Evolutionary conservation across 2,797 vertebrate species (phyloP).

Genomic region (Onychomys arenicola): DNA sequence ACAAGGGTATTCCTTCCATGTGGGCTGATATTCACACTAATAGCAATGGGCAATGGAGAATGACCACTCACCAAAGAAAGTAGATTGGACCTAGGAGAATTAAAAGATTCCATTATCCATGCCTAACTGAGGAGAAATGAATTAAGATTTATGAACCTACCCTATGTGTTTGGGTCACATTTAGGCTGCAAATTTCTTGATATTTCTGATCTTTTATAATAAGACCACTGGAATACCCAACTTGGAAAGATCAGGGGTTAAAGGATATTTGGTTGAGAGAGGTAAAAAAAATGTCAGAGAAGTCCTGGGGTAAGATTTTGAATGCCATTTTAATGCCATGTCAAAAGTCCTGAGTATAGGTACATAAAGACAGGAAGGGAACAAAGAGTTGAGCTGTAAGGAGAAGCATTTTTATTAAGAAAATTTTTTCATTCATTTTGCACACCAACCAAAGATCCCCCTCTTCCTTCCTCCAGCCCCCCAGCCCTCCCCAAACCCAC

Average conservation of each 20-base stretch:
- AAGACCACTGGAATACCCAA: not conserved
- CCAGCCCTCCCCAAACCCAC: too few species aligned
- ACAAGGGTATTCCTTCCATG: not conserved
- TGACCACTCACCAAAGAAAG: not conserved
- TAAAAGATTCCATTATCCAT: conserved; percentile 20
- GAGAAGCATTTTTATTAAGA: not conserved
- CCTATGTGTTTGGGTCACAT: conserved; percentile 9
- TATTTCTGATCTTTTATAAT: conserved; percentile 45
- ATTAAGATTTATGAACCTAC: conserved; percentile 32
- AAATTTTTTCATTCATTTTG: too few species aligned
- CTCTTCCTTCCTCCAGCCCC: too few species aligned
- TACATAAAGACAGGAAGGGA: not conserved
- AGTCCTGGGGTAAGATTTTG: not conserved
- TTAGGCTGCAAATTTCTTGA: conserved; percentile 45
- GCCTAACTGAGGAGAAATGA: not conserved
- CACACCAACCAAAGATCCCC: too few species aligned
- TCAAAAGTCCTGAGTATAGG: not conserved
- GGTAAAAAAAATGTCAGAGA: conserved; percentile 22
- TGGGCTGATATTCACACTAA: not conserved
- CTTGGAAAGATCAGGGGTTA: not conserved
- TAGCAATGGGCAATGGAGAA: not conserved
- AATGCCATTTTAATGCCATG: not conserved
- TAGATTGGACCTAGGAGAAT: not conserved
- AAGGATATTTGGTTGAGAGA: not conserved
- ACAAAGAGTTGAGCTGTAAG: not conserved